These are phyloP conservation scores for Mustelus asterias DNA, from an alignment of 2,113 vertebrate genomes.

Conservation along the genomic window DNA sequence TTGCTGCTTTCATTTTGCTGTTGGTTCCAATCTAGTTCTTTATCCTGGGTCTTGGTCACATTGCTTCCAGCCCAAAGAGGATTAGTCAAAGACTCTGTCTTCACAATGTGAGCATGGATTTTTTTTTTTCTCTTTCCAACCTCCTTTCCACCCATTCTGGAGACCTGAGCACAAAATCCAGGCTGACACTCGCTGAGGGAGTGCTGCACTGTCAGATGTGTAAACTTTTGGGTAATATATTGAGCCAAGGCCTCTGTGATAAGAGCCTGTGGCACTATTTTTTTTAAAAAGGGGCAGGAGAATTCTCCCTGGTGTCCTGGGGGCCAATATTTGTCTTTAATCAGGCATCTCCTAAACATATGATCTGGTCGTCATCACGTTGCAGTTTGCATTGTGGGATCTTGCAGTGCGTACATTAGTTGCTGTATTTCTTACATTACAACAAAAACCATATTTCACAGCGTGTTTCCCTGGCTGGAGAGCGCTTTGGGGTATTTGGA, in stretches of 20 bases:
- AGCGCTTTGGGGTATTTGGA: not conserved
- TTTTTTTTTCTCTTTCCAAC: not conserved
- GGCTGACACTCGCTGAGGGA: not conserved
- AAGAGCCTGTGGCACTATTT: not conserved
- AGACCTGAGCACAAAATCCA: not conserved
- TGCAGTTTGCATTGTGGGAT: not conserved
- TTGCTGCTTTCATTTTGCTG: slow-evolving; percentile 19
- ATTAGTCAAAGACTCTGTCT: not conserved
- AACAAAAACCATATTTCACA: not conserved
- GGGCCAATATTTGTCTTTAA: not conserved
- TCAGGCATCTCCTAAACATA: not conserved
- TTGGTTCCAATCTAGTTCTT: not conserved
- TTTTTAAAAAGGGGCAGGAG: not conserved
- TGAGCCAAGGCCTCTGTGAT: not conserved
- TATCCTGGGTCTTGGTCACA: not conserved
- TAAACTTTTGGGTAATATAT: not conserved
- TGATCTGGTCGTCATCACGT: no score
- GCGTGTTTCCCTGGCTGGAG: not conserved
- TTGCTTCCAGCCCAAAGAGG: not conserved
- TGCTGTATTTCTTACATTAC: not conserved
- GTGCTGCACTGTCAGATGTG: not conserved
- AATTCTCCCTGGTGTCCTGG: not conserved
- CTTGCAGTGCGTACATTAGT: not conserved
- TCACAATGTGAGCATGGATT: not conserved
- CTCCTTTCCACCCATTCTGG: not conserved